Evolutionary conservation across 1,140 invertebrate species (phyloP), one percentile per base, ranked within the genome.

Genomic region (Trachymyrmex cornetzi): DNA sequence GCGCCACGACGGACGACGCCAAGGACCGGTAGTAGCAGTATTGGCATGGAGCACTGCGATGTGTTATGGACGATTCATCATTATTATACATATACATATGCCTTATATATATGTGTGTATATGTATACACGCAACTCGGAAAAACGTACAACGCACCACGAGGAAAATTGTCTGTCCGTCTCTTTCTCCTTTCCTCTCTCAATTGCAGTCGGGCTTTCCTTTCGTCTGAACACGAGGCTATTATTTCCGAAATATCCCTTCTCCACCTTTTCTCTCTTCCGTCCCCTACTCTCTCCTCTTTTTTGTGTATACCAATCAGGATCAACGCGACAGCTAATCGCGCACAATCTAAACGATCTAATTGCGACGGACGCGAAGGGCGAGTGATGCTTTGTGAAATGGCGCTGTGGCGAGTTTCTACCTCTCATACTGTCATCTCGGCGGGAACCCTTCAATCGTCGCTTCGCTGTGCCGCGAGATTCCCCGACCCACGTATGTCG

Each of bases 311-410:
- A 50, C 5, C 48, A 9, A 11, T 11, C 6, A 34, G 22, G 44
- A 24, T 0, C 7, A 59, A 16, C 24, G 27, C n/a, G 77, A 61
- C 34, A 22, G 53, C 53, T 82, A 57, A 59, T 82, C 55, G 48
- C 57, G 22, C 24, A 44, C 57, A 14, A 44, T 44, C 38, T 69
- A 2, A 24, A 38, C 50, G 55, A 61, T 74, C 69, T 75, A 63
- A 75, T 75, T 75, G 63, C 38, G 55, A 61, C 59, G 12, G 72
- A 87, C 53, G 66, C 59, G 79, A 87, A 90, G 85, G 89, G 85
- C 89, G 77, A 55, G 59, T 34, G 71, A 77, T 38, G 24, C 34
- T 48, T 61, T 22, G 19, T 61, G 67, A 71, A 89, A 89, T 89
- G 89, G 79, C 77, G 88, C 55, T 82, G 61, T 82, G 19, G 80